Base-by-base conservation (phyloP, 2,888 invertebrate species). In the Acronicta psi region DNA sequence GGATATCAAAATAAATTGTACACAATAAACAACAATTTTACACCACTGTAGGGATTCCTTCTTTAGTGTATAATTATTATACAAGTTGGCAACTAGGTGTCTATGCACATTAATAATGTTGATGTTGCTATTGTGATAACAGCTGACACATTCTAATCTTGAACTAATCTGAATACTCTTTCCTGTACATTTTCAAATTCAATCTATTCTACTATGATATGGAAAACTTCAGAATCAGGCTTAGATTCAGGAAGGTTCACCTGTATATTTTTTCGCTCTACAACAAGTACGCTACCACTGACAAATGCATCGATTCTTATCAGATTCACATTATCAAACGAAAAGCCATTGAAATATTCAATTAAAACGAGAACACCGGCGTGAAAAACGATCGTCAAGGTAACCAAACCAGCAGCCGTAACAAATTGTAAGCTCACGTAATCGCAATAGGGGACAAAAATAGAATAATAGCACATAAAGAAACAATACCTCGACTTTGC, bases 401-500 rank as follows among this genome's bases (percentile, higher is more conserved):
- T 71, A 82, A 83, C 82, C 45, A 57, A n/a, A n/a, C n/a, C 45
- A 51, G 65, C 70, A 63, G 74, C 52, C 59, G 69, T 64, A 74
- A 78, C 63, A 75, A 79, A 82, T 74, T 37, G 45, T 56, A 70
- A 75, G 79, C 69, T 85, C 85, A 84, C 83, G 85, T 84, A 85
- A 85, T 77, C 70, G 43, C 40, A 46, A 23, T 45, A 61, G 41
- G 40, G 37, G 50, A 74, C 77, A 31, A 81, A 87, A 88, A 84
- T 85, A 86, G 79, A 83, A 47, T 58, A 64, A 66, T 59, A 54
- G 46, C 61, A 55, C 55, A 64, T 40, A 56, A 59, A 49, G 49
- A 45, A 56, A 60, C 51, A 73, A 79, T 90, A 91, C 91, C 91
- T 90, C 90, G 42, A 80, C 73, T 85, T 88, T 88, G 40, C 86